These are phyloP conservation scores for Chamaedrilus cognettii DNA, from an alignment of 2,888 invertebrate species.

Conservation along the genomic window DNA sequence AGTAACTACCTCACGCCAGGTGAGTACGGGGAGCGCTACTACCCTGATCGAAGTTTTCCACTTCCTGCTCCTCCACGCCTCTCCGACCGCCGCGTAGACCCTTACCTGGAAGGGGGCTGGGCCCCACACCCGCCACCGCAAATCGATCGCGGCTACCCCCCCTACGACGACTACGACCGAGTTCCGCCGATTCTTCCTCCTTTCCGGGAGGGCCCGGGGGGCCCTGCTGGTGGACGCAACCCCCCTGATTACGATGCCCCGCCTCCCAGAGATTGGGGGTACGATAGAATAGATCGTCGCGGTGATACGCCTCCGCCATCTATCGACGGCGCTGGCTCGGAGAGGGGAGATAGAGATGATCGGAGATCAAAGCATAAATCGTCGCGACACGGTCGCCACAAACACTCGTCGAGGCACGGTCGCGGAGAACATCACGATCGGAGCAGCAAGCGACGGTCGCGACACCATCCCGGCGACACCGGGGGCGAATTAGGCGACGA, in stretches of 20 bases:
- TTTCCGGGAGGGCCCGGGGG: neutral
- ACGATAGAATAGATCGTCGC: neutral
- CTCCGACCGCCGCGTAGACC: neutral
- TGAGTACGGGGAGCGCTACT: neutral
- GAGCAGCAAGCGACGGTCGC: no score
- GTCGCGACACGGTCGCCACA: neutral
- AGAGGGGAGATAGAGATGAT: neutral
- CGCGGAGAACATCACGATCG: no score
- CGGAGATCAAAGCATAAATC: neutral
- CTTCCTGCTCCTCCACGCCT: neutral
- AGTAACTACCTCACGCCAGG: no score
- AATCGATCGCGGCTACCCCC: neutral
- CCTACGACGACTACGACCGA: neutral
- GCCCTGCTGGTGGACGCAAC: neutral
- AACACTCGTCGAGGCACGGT: neutral
- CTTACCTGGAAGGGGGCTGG: neutral
- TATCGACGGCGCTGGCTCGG: neutral
- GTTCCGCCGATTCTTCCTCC: no score
- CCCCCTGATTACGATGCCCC: neutral
- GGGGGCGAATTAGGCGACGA: neutral
- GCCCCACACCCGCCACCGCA: neutral
- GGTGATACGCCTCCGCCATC: neutral
- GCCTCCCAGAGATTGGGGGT: neutral
- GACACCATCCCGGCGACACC: neutral
- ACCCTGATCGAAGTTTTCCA: neutral